Percentiles rank a stretch among this genome's conserved stretches.
phyloP scores from a whole-genome alignment of 2,888 invertebrate genomes.

The Drosophila imparisetae region DNA sequence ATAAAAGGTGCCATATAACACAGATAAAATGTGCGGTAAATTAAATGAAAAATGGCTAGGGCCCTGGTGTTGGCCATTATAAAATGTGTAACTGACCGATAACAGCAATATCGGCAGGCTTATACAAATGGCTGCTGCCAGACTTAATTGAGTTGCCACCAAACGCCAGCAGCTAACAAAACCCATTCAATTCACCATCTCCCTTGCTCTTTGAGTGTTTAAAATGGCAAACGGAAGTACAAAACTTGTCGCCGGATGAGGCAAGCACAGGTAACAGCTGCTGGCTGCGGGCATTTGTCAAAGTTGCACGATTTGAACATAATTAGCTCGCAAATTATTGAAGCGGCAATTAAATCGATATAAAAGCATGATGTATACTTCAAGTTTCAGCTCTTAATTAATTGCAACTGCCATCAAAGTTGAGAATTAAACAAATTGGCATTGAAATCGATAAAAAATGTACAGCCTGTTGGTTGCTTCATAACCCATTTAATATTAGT shows the following conservation, averaged over 20 bases:
- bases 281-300: slow-evolving; percentile 30
- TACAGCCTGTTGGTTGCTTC: background rate
- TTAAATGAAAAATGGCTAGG: slow-evolving; percentile 69
- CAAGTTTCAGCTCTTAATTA: slow-evolving; percentile 39
- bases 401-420: slow-evolving; percentile 30
- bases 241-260: slow-evolving; percentile 71
- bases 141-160: slow-evolving; percentile 60
- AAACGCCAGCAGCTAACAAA: slow-evolving; percentile 28
- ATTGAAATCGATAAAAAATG: slow-evolving; percentile 14
- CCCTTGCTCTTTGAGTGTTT: slow-evolving; percentile 19
- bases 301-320: slow-evolving; percentile 50
- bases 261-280: slow-evolving; percentile 49
- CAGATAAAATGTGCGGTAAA: slow-evolving; percentile 69
- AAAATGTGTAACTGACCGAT: slow-evolving; percentile 66
- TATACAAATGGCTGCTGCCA: slow-evolving; percentile 65
- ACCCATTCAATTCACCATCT: slow-evolving; percentile 19
- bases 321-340: slow-evolving; percentile 71
- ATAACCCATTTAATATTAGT: background rate
- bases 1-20: slow-evolving; percentile 42
- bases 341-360: slow-evolving; percentile 62
- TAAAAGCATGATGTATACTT: slow-evolving; percentile 43
- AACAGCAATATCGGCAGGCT: slow-evolving; percentile 68
- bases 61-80: slow-evolving; percentile 35
- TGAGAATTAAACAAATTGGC: slow-evolving; percentile 25
- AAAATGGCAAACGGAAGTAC: slow-evolving; percentile 55